Evolutionary conservation across 2,888 invertebrate genomes (phyloP), one percentile per base, ranked within the genome.

Genomic region (Aphelenchoides bicaudatus): DNA sequence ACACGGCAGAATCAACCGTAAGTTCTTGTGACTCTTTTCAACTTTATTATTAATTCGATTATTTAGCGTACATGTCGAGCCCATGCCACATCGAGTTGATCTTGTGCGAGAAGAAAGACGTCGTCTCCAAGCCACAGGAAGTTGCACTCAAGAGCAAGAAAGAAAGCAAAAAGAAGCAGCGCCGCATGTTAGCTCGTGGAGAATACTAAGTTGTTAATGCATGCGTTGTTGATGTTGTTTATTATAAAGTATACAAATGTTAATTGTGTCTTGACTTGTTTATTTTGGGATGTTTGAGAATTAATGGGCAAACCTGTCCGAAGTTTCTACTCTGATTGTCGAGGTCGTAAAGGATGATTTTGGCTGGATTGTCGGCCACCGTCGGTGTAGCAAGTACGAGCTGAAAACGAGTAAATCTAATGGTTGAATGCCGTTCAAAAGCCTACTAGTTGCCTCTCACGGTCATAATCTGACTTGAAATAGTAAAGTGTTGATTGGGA

Each of bases 31-130:
- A 21, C 23, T 19, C 25, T 43, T n/a, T n/a, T n/a, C n/a, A n/a
- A n/a, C n/a, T n/a, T n/a, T n/a, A n/a, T n/a, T n/a, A n/a, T n/a
- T n/a, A n/a, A n/a, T n/a, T n/a, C n/a, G n/a, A n/a, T n/a, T n/a
- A 81, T 81, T 16, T 79, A 86, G 86, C 94, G 8, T 98, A 92
- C 85, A 94, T 96, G 96, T 92, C 92, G 68, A 92, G 91, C 16
- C 96, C 96, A 29, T 96, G 94, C 82, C 96, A 98, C 85, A 90
- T 98, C 79, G 94, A 98, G 83, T 88, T 96, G 61, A 91, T 96
- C 80, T 85, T 98, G 63, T 88, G 91, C 50, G 96, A 98, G 83
- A 88, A 90, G 78, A 96, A 98, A 82, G 89, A 91, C 79, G 87
- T 90, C 38, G 91, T 92, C 21, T 86, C 90, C 56, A 90, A 89